Evolutionary conservation across 2,797 vertebrate species (phyloP), one percentile per base, ranked within the genome.

Genomic region (Staurois parvus): DNA sequence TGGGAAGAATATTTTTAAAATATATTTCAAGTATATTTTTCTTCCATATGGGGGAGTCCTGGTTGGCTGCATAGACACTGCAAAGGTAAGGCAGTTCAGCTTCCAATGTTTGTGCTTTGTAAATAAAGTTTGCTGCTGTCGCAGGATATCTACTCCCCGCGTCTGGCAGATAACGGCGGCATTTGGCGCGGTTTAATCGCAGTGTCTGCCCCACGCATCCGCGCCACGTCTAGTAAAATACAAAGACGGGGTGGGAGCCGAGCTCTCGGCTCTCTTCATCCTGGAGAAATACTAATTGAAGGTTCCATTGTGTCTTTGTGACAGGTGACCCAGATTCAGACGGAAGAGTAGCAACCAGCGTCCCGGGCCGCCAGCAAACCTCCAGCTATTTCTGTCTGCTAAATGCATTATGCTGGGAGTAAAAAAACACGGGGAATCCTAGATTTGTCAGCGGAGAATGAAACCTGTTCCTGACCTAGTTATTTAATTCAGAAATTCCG

Each of bases 251-350:
- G 59, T 13, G 1, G 19, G n/a, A 37, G 67, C 17, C n/a, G n/a
- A 13, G 26, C 56, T 70, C 67, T 17, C 78, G 11, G 29, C 42
- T 37, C 30, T 68, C n/a, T 81, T 70, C 40, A 59, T 67, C 64
- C 66, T 76, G 29, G 12, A 34, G 17, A 82, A 86, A 82, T 78
- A 77, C 66, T 86, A 77, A 82, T 82, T 82, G 75, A 77, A 73
- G 75, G 73, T 29, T 78, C 78, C 78, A 72, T 86, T 82, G 84
- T 67, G 66, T 32, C 48, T 72, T 64, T 81, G 48, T 76, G 85
- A 82, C 85, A 82, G 85, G 79, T 86, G 85, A 86, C 85, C 85
- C 81, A 86, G 73, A 72, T 86, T 82, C 48, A 29, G 67, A 59
- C 48, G 34, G 85, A 86, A 66, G 85, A 62, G 68, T 19, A 26